phyloP scores from a whole-genome alignment of 2,113 vertebrate genomes.

The Brienomyrus longianalis region DNA sequence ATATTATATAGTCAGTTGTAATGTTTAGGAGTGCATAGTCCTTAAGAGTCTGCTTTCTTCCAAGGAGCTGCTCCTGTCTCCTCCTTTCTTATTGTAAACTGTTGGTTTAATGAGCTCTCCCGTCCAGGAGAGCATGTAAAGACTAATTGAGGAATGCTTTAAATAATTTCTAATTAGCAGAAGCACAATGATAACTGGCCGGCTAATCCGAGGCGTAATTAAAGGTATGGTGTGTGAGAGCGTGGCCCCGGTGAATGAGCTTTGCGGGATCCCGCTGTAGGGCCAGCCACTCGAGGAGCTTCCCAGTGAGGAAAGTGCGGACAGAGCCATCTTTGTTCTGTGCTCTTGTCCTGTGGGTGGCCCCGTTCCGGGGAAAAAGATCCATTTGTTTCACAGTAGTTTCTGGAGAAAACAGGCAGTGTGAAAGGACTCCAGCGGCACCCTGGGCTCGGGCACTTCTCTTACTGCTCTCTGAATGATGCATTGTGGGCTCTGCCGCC shows the following conservation, averaged over 20 bases:
- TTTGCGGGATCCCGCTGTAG: slow-evolving; percentile 69
- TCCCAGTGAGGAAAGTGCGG: slow-evolving; percentile 53
- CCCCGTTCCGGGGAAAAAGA: slow-evolving; percentile 55
- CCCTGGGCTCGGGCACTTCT: background rate
- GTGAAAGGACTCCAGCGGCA: slow-evolving; percentile 49
- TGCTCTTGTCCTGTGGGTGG: slow-evolving; percentile 64
- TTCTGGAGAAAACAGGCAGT: slow-evolving; percentile 68
- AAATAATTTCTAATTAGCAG: slow-evolving; percentile 82
- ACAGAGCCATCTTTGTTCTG: slow-evolving; percentile 76
- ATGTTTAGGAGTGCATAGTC: background rate
- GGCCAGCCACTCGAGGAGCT: slow-evolving; percentile 68
- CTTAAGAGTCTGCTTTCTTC: background rate
- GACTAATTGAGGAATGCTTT: slow-evolving; percentile 75
- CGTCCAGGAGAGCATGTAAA: slow-evolving; percentile 62
- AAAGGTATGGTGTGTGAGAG: slow-evolving; percentile 61
- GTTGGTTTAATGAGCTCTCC: slow-evolving; percentile 39
- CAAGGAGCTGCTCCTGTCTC: background rate
- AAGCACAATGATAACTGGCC: slow-evolving; percentile 79
- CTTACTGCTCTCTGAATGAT: slow-evolving; percentile 14
- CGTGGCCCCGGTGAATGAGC: slow-evolving; percentile 69
- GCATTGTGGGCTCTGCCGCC: slow-evolving; percentile 13
- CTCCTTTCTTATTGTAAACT: slow-evolving; percentile 12
- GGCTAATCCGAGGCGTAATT: slow-evolving; percentile 80
- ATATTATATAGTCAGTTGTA: background rate
- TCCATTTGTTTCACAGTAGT: slow-evolving; percentile 67